Base-by-base conservation (phyloP, 1,140 invertebrate genomes). In the Megathymus violae region DNA sequence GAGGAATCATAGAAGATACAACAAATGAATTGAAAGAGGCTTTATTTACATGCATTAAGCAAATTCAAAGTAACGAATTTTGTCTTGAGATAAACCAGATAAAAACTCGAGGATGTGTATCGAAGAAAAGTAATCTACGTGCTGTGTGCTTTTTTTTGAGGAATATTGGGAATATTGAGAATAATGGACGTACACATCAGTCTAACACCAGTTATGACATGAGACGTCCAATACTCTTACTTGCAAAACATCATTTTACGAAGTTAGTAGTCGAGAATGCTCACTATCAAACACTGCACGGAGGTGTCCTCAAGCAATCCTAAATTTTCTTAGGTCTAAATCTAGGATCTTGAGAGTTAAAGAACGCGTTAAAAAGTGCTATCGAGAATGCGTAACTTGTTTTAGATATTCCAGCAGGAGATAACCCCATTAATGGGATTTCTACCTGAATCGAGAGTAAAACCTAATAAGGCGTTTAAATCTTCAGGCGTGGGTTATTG, bases 271-370 rank as follows among this genome's bases (percentile, higher is more conserved):
- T 62, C 9, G 10, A n/a, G 4, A 14, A 40, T 17, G 27, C 58
- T 50, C 58, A 61, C 19, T 1, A 15, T 7, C 38, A 41, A 43
- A 61, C 58, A 41, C 9, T 48, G 1, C 58, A 61, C 14, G 58
- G 58, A 16, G 58, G 58, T n/a, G n/a, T n/a, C 58, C 58, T 0
- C 58, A 61, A 14, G 7, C n/a, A 31, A 61, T 50, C 17, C 25
- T 61, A 25, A 40, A 27, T 31, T 41, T 50, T 16, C 13, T 61
- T 6, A 34, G 58, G 7, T 15, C 16, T 1, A 50, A 61, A 41
- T 61, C 22, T 25, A 50, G 58, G 36, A 50, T 61, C 10, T 0
- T 61, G 1, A 13, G 17, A 1, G 31, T 16, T 27, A 47, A 22
- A 7, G 17, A 40, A 40, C 44, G 13, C 7, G 46, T 61, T 6